Evolutionary conservation across 2,797 vertebrate genomes (phyloP).

Genomic region (Alauda arvensis): DNA sequence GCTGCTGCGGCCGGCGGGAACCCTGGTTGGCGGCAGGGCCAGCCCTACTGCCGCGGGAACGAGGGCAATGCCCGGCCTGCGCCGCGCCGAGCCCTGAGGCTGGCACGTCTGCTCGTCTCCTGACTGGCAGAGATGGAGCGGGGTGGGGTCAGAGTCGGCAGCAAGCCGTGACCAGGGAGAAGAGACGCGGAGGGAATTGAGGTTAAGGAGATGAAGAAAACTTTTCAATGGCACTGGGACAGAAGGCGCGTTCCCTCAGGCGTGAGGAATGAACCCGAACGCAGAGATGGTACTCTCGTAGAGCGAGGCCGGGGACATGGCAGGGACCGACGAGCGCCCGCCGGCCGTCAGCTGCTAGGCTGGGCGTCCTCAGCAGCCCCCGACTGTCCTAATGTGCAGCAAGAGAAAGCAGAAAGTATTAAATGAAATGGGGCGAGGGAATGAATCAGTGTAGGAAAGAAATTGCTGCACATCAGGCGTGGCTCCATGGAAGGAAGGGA

Average conservation of each 20-base stretch:
- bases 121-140: background rate
- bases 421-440: fast-evolving
- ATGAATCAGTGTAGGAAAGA: too few relatives aligned
- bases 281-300: too few relatives aligned
- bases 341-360: fast-evolving
- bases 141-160: background rate
- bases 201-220: background rate
- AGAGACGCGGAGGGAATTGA: background rate
- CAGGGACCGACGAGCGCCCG: fast-evolving
- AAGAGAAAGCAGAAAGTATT: background rate
- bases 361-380: too few relatives aligned
- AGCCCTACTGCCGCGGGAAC: fast-evolving
- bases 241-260: fast-evolving
- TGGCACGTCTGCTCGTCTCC: background rate
- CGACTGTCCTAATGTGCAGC: too few relatives aligned
- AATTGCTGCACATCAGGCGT: too few relatives aligned
- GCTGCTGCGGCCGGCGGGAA: background rate
- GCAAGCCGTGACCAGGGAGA: fast-evolving
- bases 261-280: background rate
- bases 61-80: background rate
- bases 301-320: too few relatives aligned
- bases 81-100: background rate
- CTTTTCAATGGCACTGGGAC: fast-evolving
- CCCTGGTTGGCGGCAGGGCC: too few relatives aligned
- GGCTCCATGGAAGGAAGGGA: too few relatives aligned